Evolutionary conservation across 2,113 vertebrate species (phyloP).

Genomic region (Sander vitreus): DNA sequence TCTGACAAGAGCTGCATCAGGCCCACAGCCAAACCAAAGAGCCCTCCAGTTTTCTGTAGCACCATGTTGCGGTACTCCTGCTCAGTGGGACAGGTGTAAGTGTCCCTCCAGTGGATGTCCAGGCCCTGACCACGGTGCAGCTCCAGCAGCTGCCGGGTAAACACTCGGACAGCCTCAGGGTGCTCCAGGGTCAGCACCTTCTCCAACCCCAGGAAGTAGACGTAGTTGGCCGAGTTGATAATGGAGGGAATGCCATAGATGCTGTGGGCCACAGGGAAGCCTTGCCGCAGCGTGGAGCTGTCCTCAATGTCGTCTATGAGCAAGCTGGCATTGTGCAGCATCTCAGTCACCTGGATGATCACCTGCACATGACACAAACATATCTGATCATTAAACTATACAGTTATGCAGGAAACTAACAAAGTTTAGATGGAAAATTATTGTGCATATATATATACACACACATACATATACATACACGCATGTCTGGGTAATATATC

Average conservation of each 20-base stretch:
- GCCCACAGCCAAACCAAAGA: slow-evolving; percentile 95
- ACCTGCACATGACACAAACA: slow-evolving; percentile 82
- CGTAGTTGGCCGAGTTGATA: slow-evolving; percentile 99
- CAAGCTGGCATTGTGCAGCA: slow-evolving; percentile 98
- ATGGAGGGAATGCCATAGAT: slow-evolving; percentile 97
- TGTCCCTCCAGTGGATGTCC: slow-evolving; percentile 98
- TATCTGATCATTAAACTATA: neutral
- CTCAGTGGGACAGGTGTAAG: slow-evolving; percentile 95
- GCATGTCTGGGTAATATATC: too few species aligned
- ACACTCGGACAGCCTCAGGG: slow-evolving; percentile 93
- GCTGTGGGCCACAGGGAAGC: slow-evolving; percentile 98
- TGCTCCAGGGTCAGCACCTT: slow-evolving; percentile 96
- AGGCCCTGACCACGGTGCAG: slow-evolving; percentile 97
- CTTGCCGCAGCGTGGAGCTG: slow-evolving; percentile 94
- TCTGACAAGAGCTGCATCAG: slow-evolving; percentile 98
- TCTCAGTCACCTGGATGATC: slow-evolving; percentile 97
- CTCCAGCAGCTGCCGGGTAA: slow-evolving; percentile 95
- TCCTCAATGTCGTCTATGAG: slow-evolving; percentile 99
- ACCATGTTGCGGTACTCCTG: slow-evolving; percentile 95
- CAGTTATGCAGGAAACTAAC: too few species aligned
- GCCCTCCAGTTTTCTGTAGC: slow-evolving; percentile 95
- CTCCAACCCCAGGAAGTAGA: slow-evolving; percentile 96
- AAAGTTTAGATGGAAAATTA: neutral
- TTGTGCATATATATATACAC: neutral
- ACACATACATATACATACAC: too few species aligned